These are phyloP conservation scores for Etheostoma cragini DNA, from an alignment of 2,113 vertebrate species.

Conservation along the genomic window DNA sequence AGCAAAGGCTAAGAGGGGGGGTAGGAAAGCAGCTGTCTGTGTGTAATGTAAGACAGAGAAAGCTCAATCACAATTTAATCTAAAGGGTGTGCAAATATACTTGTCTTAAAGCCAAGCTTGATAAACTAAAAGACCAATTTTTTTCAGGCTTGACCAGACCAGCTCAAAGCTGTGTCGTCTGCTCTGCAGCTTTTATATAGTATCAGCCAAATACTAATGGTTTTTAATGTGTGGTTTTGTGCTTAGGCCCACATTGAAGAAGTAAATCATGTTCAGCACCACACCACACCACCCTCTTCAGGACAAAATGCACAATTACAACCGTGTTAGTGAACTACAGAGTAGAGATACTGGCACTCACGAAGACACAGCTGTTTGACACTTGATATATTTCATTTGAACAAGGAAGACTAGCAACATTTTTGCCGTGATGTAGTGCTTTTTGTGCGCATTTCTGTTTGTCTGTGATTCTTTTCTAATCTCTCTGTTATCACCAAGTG, in stretches of 20 bases:
- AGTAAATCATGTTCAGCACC: background rate
- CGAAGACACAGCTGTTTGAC: background rate
- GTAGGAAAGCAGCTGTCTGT: background rate
- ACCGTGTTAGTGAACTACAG: background rate
- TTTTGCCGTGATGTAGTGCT: background rate
- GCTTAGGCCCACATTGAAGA: background rate
- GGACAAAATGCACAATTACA: conserved; percentile 52
- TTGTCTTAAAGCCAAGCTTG: background rate
- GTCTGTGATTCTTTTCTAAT: background rate
- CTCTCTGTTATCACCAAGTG: background rate
- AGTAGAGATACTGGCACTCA: background rate
- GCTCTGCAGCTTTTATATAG: conserved; percentile 26
- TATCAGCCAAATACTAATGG: background rate
- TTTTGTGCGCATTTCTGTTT: background rate
- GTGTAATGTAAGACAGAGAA: background rate
- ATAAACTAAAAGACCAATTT: background rate
- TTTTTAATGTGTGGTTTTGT: conserved; percentile 10
- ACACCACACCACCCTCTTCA: conserved; percentile 55
- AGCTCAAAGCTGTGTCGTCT: conserved; percentile 39
- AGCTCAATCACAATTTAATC: background rate
- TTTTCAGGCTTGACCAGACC: conserved; percentile 35
- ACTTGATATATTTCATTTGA: conserved; percentile 3
- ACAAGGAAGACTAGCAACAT: too few species aligned
- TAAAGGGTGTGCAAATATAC: background rate
- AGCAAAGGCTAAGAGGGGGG: background rate